phyloP scores from a whole-genome alignment of 2,113 vertebrate genomes.

The Protobothrops flavoviridis region DNA sequence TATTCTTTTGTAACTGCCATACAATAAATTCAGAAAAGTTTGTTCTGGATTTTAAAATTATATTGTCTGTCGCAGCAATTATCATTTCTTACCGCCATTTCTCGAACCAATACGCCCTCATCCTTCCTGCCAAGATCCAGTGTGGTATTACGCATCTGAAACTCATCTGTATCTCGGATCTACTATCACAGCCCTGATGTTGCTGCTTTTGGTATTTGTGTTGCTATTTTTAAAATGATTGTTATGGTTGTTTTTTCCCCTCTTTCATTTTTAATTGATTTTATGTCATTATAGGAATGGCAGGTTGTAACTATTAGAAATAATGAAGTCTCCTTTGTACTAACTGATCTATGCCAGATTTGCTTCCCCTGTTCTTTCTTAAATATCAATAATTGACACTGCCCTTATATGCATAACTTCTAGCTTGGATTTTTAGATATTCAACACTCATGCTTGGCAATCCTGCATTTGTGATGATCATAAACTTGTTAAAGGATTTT shows the following conservation, averaged over 20 bases:
- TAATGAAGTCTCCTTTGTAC: neutral
- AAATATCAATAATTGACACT: neutral
- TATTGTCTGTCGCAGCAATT: conserved; percentile 28
- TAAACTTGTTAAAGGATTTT: neutral
- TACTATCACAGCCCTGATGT: conserved; percentile 41
- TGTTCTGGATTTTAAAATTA: conserved; percentile 50
- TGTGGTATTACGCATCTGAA: conserved; percentile 60
- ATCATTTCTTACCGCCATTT: conserved; percentile 29
- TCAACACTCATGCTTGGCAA: neutral
- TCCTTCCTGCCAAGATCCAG: conserved; percentile 35
- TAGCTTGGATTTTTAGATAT: neutral
- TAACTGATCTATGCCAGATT: neutral
- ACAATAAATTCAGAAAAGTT: conserved; percentile 58
- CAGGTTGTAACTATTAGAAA: neutral
- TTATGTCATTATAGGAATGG: neutral
- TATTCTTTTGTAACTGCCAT: conserved; percentile 58
- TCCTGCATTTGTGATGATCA: neutral
- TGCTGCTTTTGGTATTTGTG: neutral
- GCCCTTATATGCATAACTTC: neutral
- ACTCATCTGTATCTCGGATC: conserved; percentile 69
- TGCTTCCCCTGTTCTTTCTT: neutral
- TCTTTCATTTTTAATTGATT: neutral
- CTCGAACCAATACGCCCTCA: conserved; percentile 13
- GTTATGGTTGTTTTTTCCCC: neutral
- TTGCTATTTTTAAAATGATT: neutral